Conservation (phyloP, 1,140 invertebrate species). For the Sarcophaga bullata region DNA sequence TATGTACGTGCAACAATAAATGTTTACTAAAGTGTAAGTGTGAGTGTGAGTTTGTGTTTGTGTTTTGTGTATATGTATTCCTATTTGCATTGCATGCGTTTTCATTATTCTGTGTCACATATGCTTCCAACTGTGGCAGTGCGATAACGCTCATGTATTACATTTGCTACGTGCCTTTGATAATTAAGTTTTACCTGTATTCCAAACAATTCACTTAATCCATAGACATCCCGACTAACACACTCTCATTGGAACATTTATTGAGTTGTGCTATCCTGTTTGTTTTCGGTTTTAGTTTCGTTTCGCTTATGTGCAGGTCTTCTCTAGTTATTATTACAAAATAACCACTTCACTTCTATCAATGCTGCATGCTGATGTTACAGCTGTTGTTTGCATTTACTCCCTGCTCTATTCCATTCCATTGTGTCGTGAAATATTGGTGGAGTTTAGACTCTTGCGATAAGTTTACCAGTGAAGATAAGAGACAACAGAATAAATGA, state of each 20-base stretch:
- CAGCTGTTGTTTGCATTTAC: neutral
- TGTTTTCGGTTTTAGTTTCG: neutral
- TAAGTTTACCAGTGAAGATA: too few relatives aligned
- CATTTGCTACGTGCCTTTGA: conserved; percentile 17
- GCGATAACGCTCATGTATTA: neutral
- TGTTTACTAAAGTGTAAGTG: too few relatives aligned
- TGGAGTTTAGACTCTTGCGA: too few relatives aligned
- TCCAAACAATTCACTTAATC: neutral
- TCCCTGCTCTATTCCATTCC: neutral
- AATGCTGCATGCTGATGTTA: neutral
- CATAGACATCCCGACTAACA: neutral
- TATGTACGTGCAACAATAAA: too few relatives aligned
- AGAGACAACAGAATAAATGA: too few relatives aligned
- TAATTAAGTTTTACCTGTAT: conserved; percentile 17
- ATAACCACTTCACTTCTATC: neutral
- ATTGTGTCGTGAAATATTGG: neutral
- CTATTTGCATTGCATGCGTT: too few relatives aligned
- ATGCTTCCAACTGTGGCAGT: neutral
- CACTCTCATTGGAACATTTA: neutral
- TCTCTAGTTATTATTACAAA: neutral
- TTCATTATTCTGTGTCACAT: neutral
- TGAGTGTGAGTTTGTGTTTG: too few relatives aligned
- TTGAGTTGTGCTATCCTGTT: neutral
- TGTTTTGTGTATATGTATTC: too few relatives aligned
- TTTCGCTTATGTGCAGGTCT: neutral